Base-by-base conservation (phyloP, 2,113 vertebrate genomes). In the Chitala chitala region DNA sequence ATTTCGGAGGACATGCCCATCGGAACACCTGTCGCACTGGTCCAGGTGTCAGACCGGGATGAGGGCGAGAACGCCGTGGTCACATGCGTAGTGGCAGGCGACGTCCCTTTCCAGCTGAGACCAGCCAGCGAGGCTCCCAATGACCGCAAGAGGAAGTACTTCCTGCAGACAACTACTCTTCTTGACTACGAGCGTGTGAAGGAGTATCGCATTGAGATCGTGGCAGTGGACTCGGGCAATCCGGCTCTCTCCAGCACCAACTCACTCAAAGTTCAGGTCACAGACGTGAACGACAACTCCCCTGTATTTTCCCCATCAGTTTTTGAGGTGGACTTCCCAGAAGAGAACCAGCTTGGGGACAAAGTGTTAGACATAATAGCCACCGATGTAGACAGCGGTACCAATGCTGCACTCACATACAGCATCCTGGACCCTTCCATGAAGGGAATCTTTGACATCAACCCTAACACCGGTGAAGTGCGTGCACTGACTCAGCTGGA, bases 221-320 rank as follows among this genome's bases (percentile, higher is more conserved):
- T 99, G 6, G 97, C 96, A 0, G 96, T 98, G 73, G 96, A 98
- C 82, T 95, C 95, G 0, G 97, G 97, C 36, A 98, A 98, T 81
- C 97, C 97, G 0, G 96, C 97, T 0, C 92, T 98, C 54, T 99
- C 97, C 33, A 99, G 96, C 89, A 95, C 93, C 77, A 99, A 98
- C 77, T 96, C 95, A 5, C 90, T 99, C 36, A 96, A 93, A 82
- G 96, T 99, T 29, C 95, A 98, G 74, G 97, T 99, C 72, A 90
- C 96, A 0, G 97, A 99, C 0, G 87, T 97, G 69, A 99, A 99
- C 3, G 97, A 99, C 85, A 99, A 99, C 0, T 88, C 94, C 0
- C 97, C 96, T 0, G 83, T 86, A 64, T 99, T 99, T 78, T 93
- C 94, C 9, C 95, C 96, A 5, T 81, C 89, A 0, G 2, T 91